These are phyloP conservation scores for Cuniculus paca DNA, from an alignment of 2,797 vertebrate species.

Conservation along the genomic window DNA sequence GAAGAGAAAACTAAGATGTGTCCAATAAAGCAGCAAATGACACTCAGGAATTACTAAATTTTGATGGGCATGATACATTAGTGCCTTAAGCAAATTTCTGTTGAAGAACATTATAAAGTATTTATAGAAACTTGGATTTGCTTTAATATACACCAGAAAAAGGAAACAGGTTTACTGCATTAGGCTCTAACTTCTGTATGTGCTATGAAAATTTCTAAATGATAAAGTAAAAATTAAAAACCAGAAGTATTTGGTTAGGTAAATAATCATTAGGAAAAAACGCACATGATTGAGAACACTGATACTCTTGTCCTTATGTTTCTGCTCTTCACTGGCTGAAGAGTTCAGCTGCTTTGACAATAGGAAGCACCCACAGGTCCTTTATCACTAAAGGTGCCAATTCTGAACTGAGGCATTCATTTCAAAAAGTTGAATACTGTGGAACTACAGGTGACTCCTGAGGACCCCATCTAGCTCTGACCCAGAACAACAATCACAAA, in stretches of 20 bases:
- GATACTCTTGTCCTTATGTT: not conserved
- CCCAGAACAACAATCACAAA: not conserved
- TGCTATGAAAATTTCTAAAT: constrained; percentile 54
- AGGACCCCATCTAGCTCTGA: not conserved
- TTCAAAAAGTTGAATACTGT: not conserved
- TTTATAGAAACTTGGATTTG: not conserved
- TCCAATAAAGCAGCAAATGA: not conserved
- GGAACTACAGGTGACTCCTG: not conserved
- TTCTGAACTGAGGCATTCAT: not conserved
- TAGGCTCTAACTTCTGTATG: not conserved
- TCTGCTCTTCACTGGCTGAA: not conserved
- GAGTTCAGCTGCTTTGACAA: not conserved
- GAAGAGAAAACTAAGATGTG: constrained; percentile 11
- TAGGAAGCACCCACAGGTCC: not conserved
- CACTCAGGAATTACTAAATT: not conserved
- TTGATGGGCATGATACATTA: constrained; percentile 3
- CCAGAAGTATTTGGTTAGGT: not conserved
- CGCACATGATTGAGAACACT: not conserved
- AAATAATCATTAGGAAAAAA: constrained; percentile 40
- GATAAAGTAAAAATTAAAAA: constrained; percentile 62
- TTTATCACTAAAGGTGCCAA: not conserved
- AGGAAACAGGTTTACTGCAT: not conserved
- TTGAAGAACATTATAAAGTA: not conserved
- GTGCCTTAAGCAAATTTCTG: not conserved
- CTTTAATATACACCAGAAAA: not conserved